These are phyloP conservation scores for Zingel zingel DNA, from an alignment of 2,113 vertebrate species.

Conservation along the genomic window DNA sequence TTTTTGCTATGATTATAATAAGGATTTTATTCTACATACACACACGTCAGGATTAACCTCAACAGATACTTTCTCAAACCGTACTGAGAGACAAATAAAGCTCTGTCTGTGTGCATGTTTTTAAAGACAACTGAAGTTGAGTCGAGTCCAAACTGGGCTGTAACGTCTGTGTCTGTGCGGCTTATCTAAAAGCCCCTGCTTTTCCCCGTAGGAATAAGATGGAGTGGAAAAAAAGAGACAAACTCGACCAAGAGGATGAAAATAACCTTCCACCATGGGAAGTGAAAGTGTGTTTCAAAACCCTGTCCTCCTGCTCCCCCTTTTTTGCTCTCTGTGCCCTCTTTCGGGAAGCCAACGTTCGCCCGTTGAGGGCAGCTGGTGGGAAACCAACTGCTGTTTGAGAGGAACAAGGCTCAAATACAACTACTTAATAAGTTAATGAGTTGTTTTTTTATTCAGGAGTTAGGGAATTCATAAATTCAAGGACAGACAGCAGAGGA, in stretches of 20 bases:
- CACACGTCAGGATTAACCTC: background rate
- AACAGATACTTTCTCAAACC: background rate
- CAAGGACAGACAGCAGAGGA: background rate
- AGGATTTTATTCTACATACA: background rate
- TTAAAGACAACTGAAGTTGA: background rate
- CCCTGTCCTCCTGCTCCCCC: constrained; percentile 57
- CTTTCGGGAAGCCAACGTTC: constrained; percentile 41
- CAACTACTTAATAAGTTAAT: background rate
- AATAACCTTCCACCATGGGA: constrained; percentile 80
- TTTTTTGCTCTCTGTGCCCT: constrained; percentile 51
- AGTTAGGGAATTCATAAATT: background rate
- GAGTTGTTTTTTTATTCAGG: background rate
- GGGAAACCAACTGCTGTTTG: constrained; percentile 29
- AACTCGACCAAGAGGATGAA: constrained; percentile 60
- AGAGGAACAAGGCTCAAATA: background rate
- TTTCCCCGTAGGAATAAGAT: constrained; percentile 62
- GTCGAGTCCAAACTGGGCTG: constrained; percentile 23
- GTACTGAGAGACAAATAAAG: background rate
- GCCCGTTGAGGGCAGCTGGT: background rate
- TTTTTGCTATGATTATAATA: background rate
- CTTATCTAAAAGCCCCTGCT: constrained; percentile 29
- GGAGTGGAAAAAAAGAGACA: constrained; percentile 22
- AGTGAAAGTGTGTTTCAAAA: constrained; percentile 87
- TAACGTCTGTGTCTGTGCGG: constrained; percentile 48
- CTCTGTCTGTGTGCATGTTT: background rate